Conservation (phyloP, 2,888 invertebrate species). For the Hoplodrina ambigua region DNA sequence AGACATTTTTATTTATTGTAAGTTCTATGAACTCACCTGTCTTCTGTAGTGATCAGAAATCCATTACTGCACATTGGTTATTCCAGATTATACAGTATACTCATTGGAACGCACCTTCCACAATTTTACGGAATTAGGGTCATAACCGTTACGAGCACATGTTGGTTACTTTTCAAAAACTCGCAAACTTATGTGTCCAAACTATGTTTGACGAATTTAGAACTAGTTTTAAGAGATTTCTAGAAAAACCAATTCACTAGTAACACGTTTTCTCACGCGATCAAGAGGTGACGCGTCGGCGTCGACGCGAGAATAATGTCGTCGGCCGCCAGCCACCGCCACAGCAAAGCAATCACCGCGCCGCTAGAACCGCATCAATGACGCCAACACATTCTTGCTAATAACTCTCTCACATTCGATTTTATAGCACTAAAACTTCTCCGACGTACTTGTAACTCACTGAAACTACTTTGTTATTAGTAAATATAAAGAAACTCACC, state of each 20-base stretch:
- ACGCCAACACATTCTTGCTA: conserved; percentile 80
- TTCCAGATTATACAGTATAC: not conserved
- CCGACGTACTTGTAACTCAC: conserved; percentile 46
- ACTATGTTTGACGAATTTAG: conserved; percentile 43
- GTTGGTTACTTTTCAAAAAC: conserved; percentile 53
- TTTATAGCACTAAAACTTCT: conserved; percentile 57
- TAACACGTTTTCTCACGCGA: conserved; percentile 81
- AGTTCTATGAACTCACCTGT: conserved; percentile 38
- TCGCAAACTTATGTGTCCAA: conserved; percentile 31
- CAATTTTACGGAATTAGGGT: conserved; percentile 50
- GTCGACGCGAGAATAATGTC: conserved; percentile 81
- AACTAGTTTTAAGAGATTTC: conserved; percentile 68
- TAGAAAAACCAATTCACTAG: conserved; percentile 78
- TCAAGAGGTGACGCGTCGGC: conserved; percentile 84
- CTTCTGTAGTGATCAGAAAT: conserved; percentile 11
- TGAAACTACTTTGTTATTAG: conserved; percentile 64
- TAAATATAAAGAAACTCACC: conserved; percentile 81
- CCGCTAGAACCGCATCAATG: conserved; percentile 77
- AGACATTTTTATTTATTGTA: not conserved
- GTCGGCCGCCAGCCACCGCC: conserved; percentile 79
- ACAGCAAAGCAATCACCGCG: conserved; percentile 76
- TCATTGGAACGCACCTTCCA: conserved; percentile 38
- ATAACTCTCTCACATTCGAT: conserved; percentile 59
- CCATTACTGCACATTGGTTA: conserved; percentile 14
- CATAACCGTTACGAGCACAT: conserved; percentile 67